A percentile compares a stretch with the other conserved stretches of the same genome.
Conservation (phyloP, 2,888 invertebrate species). For the Leucoma salicis region DNA sequence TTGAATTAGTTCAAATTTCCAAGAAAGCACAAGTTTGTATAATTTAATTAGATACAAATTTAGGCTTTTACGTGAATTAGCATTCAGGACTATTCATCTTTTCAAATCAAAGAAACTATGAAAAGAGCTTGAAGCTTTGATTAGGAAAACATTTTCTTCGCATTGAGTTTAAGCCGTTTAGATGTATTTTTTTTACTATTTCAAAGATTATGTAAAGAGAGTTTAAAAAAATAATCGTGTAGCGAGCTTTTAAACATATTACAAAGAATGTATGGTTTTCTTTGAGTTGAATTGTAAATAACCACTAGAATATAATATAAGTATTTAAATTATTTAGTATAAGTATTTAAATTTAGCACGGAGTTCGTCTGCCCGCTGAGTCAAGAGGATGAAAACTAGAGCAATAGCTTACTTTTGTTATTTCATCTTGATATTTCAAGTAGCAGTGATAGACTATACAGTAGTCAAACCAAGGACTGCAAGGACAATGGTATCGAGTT, state of each 20-base stretch:
- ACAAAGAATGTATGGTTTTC: too few relatives aligned
- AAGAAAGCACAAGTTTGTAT: constrained; percentile 27
- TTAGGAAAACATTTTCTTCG: constrained; percentile 59
- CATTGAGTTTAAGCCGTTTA: constrained; percentile 23
- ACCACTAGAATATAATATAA: too few relatives aligned
- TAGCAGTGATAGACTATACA: too few relatives aligned
- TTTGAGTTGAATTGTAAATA: too few relatives aligned
- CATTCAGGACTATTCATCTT: constrained; percentile 54
- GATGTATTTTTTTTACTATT: neutral
- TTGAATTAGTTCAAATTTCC: constrained; percentile 7
- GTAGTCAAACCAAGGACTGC: too few relatives aligned
- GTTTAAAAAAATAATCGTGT: neutral
- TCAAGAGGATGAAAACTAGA: too few relatives aligned
- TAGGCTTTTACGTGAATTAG: constrained; percentile 46
- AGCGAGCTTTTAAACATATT: neutral
- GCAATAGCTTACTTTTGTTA: too few relatives aligned
- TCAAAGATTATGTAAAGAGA: neutral
- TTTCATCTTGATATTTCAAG: too few relatives aligned
- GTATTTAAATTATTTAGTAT: too few relatives aligned
- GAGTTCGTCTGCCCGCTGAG: too few relatives aligned
- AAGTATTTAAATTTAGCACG: too few relatives aligned
- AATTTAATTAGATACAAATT: constrained; percentile 37
- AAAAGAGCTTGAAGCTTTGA: constrained; percentile 46
- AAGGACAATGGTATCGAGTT: too few relatives aligned
- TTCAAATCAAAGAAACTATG: constrained; percentile 57